Evolutionary conservation across 1,140 invertebrate genomes (phyloP).

Genomic region (Dinoponera quadriceps): DNA sequence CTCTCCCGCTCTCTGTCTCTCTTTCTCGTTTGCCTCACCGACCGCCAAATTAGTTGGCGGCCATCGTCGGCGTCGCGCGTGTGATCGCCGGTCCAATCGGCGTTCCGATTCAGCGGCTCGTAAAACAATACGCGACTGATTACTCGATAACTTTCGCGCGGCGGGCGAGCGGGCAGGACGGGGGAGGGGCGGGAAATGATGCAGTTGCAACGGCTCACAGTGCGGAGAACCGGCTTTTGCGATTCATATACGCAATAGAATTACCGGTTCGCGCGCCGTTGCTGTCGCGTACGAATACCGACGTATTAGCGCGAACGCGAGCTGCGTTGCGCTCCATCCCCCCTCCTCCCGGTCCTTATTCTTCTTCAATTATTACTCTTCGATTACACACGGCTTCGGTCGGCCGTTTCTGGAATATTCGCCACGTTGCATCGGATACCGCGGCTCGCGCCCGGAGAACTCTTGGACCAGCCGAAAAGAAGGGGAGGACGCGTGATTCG

Average conservation of each 20-base stretch:
- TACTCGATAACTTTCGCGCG: slow-evolving; percentile 79
- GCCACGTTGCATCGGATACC: too few relatives aligned
- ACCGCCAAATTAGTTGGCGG: slow-evolving; percentile 62
- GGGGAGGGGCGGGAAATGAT: slow-evolving; percentile 56
- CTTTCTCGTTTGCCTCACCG: background rate
- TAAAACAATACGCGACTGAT: slow-evolving; percentile 85
- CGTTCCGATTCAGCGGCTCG: slow-evolving; percentile 82
- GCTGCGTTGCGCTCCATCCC: slow-evolving; percentile 8
- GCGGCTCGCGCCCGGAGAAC: too few relatives aligned
- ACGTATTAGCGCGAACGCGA: slow-evolving; percentile 59
- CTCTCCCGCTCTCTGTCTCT: background rate
- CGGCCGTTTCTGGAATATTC: too few relatives aligned
- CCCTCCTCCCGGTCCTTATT: too few relatives aligned
- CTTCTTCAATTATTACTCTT: too few relatives aligned
- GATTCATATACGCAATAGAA: slow-evolving; percentile 75
- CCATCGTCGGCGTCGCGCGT: slow-evolving; percentile 53
- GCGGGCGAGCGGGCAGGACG: background rate
- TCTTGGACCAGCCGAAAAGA: too few relatives aligned
- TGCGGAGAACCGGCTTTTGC: slow-evolving; percentile 59
- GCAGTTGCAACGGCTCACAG: slow-evolving; percentile 61
- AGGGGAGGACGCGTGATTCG: too few relatives aligned
- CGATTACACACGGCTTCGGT: too few relatives aligned
- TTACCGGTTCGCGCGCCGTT: slow-evolving; percentile 72
- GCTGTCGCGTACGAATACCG: slow-evolving; percentile 63
- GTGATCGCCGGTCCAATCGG: slow-evolving; percentile 77